Evolutionary conservation across 2,113 vertebrate species (phyloP).

Genomic region (Xyliphius kryptos): DNA sequence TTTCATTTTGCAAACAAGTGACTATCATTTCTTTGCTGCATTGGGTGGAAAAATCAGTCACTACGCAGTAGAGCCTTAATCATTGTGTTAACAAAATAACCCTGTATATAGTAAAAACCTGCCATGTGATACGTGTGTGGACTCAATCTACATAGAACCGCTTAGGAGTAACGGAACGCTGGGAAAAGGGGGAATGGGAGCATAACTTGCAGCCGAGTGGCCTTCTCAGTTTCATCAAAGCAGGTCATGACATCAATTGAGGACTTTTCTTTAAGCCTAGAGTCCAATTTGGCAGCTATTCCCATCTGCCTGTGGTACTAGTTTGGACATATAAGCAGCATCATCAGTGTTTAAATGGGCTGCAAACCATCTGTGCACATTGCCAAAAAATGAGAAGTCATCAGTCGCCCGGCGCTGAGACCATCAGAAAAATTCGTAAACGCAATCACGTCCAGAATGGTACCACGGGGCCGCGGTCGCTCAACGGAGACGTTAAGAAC

Average conservation of each 20-base stretch:
- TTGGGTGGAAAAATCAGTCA: constrained; percentile 38
- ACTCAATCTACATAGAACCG: constrained; percentile 63
- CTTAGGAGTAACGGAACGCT: constrained; percentile 24
- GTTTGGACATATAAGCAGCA: constrained; percentile 33
- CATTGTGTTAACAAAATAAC: constrained; percentile 61
- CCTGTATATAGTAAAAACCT: constrained; percentile 89
- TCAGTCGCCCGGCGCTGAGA: constrained; percentile 37
- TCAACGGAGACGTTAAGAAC: constrained; percentile 28
- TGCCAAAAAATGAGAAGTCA: constrained; percentile 57
- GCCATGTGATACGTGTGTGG: constrained; percentile 75
- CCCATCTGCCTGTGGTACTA: constrained; percentile 49
- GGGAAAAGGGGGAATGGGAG: neutral
- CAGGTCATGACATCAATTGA: constrained; percentile 23
- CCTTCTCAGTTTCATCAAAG: constrained; percentile 5
- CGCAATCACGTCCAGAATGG: constrained; percentile 31
- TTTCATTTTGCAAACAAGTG: constrained; percentile 69
- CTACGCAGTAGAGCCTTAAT: constrained; percentile 69
- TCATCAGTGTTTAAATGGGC: constrained; percentile 33
- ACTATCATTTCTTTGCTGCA: constrained; percentile 75
- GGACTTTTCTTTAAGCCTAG: constrained; percentile 46
- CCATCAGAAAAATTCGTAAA: constrained; percentile 33
- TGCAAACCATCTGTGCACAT: constrained; percentile 46
- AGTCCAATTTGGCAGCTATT: constrained; percentile 51
- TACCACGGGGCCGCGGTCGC: constrained; percentile 13
- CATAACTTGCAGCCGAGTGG: neutral